Percentiles rank a stretch among this genome's conserved stretches.
Evolutionary conservation across 2,797 vertebrate genomes (phyloP).

Genomic region (Hydrolagus colliei): DNA sequence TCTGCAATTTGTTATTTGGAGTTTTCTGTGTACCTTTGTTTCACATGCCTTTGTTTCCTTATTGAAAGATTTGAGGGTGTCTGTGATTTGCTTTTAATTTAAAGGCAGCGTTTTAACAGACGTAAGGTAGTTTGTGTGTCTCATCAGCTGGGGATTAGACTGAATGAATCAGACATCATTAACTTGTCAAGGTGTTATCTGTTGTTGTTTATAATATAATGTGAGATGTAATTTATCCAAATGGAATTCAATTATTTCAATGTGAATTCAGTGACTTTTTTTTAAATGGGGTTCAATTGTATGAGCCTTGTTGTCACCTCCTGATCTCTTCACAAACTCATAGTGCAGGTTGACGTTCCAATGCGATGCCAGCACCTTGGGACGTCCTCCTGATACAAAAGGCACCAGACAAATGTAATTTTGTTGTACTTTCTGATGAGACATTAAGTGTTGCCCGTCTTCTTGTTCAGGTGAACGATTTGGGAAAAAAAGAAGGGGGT

Average conservation of each 20-base stretch:
- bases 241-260: not conserved
- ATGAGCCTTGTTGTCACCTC: too few relatives aligned
- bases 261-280: not conserved
- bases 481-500: too few relatives aligned
- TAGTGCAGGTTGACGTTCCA: too few relatives aligned
- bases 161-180: not conserved
- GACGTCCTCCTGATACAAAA: too few relatives aligned
- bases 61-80: slow-evolving; percentile 35
- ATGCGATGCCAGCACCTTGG: too few relatives aligned
- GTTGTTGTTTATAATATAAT: not conserved
- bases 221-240: too few relatives aligned
- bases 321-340: too few relatives aligned
- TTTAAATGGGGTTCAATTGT: not conserved
- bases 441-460: too few relatives aligned
- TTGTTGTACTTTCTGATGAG: too few relatives aligned
- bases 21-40: slow-evolving; percentile 47
- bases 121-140: not conserved
- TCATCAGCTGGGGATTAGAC: not conserved
- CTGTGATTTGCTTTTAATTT: not conserved
- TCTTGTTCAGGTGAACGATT: too few relatives aligned
- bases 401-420: too few relatives aligned
- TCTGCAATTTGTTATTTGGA: too few relatives aligned
- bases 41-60: slow-evolving; percentile 54
- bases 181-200: not conserved
- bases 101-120: not conserved